Conservation (phyloP, 2,113 vertebrate species). For the Pygoscelis antarcticus region DNA sequence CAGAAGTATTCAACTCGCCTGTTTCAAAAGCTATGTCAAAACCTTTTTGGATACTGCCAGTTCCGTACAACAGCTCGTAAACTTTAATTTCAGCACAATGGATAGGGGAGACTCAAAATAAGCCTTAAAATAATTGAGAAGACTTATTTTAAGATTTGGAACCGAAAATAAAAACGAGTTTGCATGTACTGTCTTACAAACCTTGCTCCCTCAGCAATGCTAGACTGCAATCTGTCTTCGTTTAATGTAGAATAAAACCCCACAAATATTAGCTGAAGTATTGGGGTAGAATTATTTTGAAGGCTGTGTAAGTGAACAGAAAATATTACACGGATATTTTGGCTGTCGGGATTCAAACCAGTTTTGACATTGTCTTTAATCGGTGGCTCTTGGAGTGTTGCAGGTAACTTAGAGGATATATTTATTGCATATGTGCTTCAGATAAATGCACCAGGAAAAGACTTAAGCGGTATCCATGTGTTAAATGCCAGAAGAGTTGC, state of each 20-base stretch:
- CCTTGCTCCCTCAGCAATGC: background rate
- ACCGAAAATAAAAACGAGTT: background rate
- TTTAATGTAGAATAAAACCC: background rate
- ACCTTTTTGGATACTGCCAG: background rate
- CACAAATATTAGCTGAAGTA: rapidly evolving
- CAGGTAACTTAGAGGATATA: background rate
- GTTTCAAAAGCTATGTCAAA: background rate
- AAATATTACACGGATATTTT: rapidly evolving
- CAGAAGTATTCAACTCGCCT: background rate
- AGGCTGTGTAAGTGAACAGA: background rate
- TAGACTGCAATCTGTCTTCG: rapidly evolving
- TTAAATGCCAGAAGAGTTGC: background rate
- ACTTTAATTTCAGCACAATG: background rate
- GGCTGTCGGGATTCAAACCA: background rate
- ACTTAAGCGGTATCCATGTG: background rate
- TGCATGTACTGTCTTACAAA: background rate
- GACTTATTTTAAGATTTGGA: background rate
- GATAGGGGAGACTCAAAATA: background rate
- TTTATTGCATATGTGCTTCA: background rate
- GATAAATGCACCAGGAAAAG: background rate
- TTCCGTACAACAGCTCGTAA: background rate
- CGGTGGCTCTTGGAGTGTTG: background rate
- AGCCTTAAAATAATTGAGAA: background rate
- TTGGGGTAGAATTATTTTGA: background rate
- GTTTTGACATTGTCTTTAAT: background rate